A percentile compares a stretch with the other conserved stretches of the same genome.
phyloP scores from a whole-genome alignment of 2,888 invertebrate genomes.

The Mythimna lalbum region DNA sequence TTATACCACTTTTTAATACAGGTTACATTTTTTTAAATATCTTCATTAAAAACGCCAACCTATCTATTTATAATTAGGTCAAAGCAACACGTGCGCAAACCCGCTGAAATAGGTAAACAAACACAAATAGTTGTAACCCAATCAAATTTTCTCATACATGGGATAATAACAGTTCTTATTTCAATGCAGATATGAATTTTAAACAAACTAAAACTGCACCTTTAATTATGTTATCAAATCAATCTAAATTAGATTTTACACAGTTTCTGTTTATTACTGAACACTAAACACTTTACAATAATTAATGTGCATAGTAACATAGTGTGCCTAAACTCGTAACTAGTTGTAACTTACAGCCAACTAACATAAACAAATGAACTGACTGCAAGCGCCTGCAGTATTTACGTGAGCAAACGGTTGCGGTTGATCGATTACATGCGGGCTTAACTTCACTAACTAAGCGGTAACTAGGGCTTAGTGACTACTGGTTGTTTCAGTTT shows the following conservation, averaged over 20 bases:
- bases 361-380: conserved; percentile 22
- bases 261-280: not conserved
- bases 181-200: too few species aligned
- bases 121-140: too few species aligned
- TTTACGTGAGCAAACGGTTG: conserved; percentile 44
- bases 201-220: too few species aligned
- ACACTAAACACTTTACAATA: not conserved
- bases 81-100: too few species aligned
- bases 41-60: too few species aligned
- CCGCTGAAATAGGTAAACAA: too few species aligned
- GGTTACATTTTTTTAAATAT: too few species aligned
- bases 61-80: too few species aligned
- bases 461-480: not conserved
- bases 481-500: not conserved
- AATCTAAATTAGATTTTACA: not conserved
- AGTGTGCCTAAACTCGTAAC: not conserved
- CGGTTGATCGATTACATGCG: conserved; percentile 34
- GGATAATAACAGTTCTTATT: too few species aligned
- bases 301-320: not conserved
- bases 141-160: too few species aligned
- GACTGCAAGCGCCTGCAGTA: conserved; percentile 52
- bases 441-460: conserved; percentile 22
- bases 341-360: not conserved
- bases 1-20: too few species aligned
- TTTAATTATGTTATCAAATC: too few species aligned